A percentile compares a stretch with the other conserved stretches of the same genome.
Conservation (phyloP, 1,140 invertebrate species). For the Trachymyrmex septentrionalis region DNA sequence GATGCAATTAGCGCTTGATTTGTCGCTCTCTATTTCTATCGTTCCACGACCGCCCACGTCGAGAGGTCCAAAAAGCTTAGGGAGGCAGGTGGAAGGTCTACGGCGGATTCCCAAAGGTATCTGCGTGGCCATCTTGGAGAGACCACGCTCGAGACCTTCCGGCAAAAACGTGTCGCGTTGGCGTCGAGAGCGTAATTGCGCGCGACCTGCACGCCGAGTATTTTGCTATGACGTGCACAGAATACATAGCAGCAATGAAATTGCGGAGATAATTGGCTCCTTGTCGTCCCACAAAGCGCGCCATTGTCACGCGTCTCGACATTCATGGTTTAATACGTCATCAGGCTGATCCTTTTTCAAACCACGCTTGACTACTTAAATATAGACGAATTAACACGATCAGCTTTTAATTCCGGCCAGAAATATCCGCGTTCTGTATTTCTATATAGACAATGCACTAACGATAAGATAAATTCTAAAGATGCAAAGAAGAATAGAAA, state of each 20-base stretch:
- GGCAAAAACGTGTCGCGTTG: slow-evolving; percentile 65
- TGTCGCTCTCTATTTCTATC: slow-evolving; percentile 60
- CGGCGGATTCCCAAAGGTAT: slow-evolving; percentile 39
- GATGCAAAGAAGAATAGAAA: background rate
- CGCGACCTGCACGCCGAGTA: slow-evolving; percentile 42
- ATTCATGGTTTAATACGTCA: slow-evolving; percentile 65
- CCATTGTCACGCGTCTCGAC: slow-evolving; percentile 60
- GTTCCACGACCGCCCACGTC: slow-evolving; percentile 28
- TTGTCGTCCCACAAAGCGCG: slow-evolving; percentile 64
- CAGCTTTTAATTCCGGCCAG: too few relatives aligned
- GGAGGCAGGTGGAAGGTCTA: background rate
- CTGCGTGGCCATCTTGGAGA: slow-evolving; percentile 52
- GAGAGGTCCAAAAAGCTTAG: slow-evolving; percentile 55
- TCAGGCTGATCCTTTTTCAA: slow-evolving; percentile 40
- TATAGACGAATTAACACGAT: slow-evolving; percentile 12
- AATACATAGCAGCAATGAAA: slow-evolving; percentile 69
- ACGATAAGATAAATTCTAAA: slow-evolving; percentile 17
- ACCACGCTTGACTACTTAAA: background rate
- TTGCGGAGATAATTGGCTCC: slow-evolving; percentile 73
- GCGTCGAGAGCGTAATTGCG: slow-evolving; percentile 56
- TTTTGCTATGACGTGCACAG: slow-evolving; percentile 59
- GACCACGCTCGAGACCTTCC: slow-evolving; percentile 45
- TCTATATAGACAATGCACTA: too few relatives aligned
- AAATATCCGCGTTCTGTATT: background rate
- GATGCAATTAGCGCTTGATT: slow-evolving; percentile 77